Base-by-base conservation (phyloP, 1,140 invertebrate species). In the Nymphalis io region DNA sequence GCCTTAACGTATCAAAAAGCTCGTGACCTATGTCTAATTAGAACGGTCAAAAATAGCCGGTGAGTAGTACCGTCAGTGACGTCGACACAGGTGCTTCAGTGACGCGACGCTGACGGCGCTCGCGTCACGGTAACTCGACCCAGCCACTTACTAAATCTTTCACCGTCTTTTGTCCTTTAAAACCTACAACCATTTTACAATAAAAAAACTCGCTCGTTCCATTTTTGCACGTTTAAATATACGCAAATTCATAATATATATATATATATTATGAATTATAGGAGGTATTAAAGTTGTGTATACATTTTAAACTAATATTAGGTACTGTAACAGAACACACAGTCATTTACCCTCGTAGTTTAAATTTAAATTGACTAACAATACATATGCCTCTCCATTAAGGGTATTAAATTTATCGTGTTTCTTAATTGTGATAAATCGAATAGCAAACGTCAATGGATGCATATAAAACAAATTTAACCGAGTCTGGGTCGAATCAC, bases 321-420 rank as follows among this genome's bases (percentile, higher is more conserved):
- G 18, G 13, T n/a, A 3, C 33, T 18, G 39, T 27, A 23, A 65
- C 21, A 46, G 39, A 66, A 42, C 58, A 66, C 53, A 66, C 20
- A 23, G 53, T 11, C 55, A 66, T 65, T 60, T 60, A 71, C 66
- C 58, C 48, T 65, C 60, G 62, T 61, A 38, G 65, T 70, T 64
- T 60, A 70, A 60, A 71, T 71, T 53, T 66, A 66, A 60, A 71
- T 71, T 65, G 46, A 66, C 62, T 38, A 60, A 71, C 69, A 71
- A 70, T 60, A 65, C 53, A 65, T 66, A 55, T 55, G 39, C 57
- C 62, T 23, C 53, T 59, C 62, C 46, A 61, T 71, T 60, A 62
- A 69, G 60, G 60, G 53, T 58, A 71, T 61, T 60, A 55, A 66
- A 60, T 71, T 66, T 71, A 66, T 71, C 62, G 58, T 60, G 44